phyloP scores from a whole-genome alignment of 2,797 vertebrate species.

The Brachymystax lenok region DNA sequence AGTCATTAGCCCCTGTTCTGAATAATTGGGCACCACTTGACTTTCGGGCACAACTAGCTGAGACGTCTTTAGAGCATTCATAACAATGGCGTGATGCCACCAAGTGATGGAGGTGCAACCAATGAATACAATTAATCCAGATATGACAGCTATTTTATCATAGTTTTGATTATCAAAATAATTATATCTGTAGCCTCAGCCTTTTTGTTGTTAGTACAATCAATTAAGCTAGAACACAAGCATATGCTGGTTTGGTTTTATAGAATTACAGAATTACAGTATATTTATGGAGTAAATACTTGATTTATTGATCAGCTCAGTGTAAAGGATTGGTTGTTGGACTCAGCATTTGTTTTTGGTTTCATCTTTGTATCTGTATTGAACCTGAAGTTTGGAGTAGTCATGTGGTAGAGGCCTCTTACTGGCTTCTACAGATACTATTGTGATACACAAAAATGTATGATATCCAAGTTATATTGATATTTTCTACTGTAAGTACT shows the following conservation, averaged over 20 bases:
- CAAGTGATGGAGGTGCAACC: no score
- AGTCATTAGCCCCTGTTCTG: no score
- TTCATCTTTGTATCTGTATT: background rate
- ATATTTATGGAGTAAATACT: background rate
- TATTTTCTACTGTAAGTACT: background rate
- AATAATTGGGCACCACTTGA: no score
- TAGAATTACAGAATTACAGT: background rate
- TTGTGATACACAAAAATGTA: background rate
- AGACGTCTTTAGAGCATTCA: no score
- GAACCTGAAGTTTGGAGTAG: background rate
- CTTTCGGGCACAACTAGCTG: no score
- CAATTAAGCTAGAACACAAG: background rate
- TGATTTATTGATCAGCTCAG: background rate
- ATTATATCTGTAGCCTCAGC: background rate
- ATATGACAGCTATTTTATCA: background rate
- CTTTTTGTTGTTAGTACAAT: background rate
- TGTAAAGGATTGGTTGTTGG: background rate
- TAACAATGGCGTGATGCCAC: no score
- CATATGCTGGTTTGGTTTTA: background rate
- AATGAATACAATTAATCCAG: no score
- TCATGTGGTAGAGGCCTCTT: constrained; percentile 2
- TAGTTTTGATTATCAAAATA: background rate
- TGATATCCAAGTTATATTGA: background rate
- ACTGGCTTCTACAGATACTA: background rate
- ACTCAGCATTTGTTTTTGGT: background rate